phyloP scores from a whole-genome alignment of 1,140 invertebrate genomes.

The Drosophila ficusphila region DNA sequence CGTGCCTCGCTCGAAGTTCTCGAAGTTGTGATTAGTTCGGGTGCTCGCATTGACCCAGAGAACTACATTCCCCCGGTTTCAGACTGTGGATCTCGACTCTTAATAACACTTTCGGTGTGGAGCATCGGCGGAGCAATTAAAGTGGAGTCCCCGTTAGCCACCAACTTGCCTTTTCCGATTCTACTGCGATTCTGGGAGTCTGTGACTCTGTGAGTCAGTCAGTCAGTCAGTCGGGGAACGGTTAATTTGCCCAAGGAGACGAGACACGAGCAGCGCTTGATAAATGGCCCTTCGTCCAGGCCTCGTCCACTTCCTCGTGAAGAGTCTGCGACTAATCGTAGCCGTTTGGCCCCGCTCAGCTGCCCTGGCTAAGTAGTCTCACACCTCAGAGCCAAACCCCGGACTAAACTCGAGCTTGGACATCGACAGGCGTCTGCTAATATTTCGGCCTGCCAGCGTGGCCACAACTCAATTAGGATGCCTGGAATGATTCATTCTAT shows the following conservation, averaged over 20 bases:
- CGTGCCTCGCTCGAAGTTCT: slow-evolving; percentile 45
- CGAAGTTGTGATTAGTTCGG: slow-evolving; percentile 71
- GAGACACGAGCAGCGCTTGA: slow-evolving; percentile 71
- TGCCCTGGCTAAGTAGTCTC: slow-evolving; percentile 55
- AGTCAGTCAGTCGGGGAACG: slow-evolving; percentile 48
- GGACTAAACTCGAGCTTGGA: slow-evolving; percentile 12
- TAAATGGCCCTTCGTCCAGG: slow-evolving; percentile 67
- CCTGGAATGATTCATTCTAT: slow-evolving; percentile 79
- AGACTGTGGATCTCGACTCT: slow-evolving; percentile 11
- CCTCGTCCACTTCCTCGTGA: slow-evolving; percentile 32
- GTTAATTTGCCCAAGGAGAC: slow-evolving; percentile 61
- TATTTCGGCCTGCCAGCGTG: slow-evolving; percentile 52
- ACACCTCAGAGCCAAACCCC: slow-evolving; percentile 32
- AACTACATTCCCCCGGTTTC: slow-evolving; percentile 58
- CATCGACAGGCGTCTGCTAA: slow-evolving; percentile 48
- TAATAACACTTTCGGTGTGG: slow-evolving; percentile 30
- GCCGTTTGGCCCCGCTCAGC: slow-evolving; percentile 36
- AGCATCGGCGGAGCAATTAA: slow-evolving; percentile 66
- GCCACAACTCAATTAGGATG: slow-evolving; percentile 77
- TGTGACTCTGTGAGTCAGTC: slow-evolving; percentile 19
- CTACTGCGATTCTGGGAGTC: no score
- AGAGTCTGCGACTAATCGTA: slow-evolving; percentile 43
- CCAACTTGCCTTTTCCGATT: no score
- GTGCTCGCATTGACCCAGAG: slow-evolving; percentile 77
- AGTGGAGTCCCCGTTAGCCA: slow-evolving; percentile 36